Evolutionary conservation across 2,797 vertebrate genomes (phyloP).

Genomic region (Falco novaeseelandiae): DNA sequence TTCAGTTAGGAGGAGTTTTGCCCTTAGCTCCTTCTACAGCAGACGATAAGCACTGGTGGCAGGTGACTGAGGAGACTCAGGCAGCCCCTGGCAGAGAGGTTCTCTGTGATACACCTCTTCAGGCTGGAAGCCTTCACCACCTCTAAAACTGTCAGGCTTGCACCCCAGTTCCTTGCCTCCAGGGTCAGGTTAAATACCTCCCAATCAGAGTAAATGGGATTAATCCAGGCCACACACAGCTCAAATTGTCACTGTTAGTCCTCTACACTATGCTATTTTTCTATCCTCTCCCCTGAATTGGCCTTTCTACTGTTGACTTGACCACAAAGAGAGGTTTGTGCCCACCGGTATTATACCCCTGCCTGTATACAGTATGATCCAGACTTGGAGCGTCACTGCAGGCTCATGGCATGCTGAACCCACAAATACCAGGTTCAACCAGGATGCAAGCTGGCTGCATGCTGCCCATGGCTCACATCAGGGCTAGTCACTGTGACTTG

Average conservation of each 20-base stretch:
- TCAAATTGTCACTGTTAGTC: neutral
- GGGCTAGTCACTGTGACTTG: neutral
- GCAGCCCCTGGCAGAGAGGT: neutral
- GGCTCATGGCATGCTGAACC: neutral
- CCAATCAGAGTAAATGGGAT: neutral
- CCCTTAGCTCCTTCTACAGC: neutral
- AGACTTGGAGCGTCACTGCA: neutral
- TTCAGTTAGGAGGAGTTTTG: neutral
- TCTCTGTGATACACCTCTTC: neutral
- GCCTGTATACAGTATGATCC: neutral
- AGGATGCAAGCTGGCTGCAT: neutral
- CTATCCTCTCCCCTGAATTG: too few species aligned
- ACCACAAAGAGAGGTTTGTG: neutral
- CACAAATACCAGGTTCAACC: neutral
- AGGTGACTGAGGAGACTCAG: neutral
- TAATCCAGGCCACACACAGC: fast-evolving
- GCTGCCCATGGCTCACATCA: neutral
- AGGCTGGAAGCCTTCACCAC: neutral
- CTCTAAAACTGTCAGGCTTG: neutral
- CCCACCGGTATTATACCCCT: neutral
- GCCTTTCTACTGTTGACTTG: neutral
- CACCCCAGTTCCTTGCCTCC: neutral
- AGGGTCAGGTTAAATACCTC: neutral
- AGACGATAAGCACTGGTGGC: neutral
- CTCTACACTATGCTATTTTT: neutral